Base-by-base conservation (phyloP, 2,113 vertebrate species). In the Erinaceus europaeus region DNA sequence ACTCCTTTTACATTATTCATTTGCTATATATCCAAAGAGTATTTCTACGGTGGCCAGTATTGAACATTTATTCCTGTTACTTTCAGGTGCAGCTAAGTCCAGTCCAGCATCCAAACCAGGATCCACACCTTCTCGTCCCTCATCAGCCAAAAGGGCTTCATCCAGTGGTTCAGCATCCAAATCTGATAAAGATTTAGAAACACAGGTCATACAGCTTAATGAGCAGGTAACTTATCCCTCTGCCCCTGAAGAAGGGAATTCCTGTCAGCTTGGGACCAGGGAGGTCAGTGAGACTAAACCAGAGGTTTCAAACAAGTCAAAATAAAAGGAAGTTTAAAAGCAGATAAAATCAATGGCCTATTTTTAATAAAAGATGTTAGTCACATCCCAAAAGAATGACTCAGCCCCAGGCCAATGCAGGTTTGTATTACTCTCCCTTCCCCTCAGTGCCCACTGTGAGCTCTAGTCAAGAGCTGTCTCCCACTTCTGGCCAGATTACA, bases 151-250 rank as follows among this genome's bases (percentile, higher is more conserved):
- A 98, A 98, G 97, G 97, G 97, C 98, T 93, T 98, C 98, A 4
- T 96, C 97, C 36, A 95, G 96, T 76, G 91, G 96, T 90, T 91
- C 98, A 2, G 97, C 98, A 88, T 98, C 98, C 92, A 99, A 98
- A 96, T 98, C 98, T 91, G 99, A 99, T 97, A 99, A 98, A 97
- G 99, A 99, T 95, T 98, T 99, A 97, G 99, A 99, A 97, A 98
- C 98, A 84, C 99, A 99, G 97, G 98, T 99, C 96, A 97, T 98
- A 95, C 98, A 99, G 94, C 98, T 99, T 90, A 99, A 98, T 1
- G 99, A 99, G 90, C 98, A 99, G 98, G 99, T 99, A 97, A 95
- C 65, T 61, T 57, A 42, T 75, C 15, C 69, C 59, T n/a, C 72
- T 44, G 46, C 69, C n/a, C 0, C 46, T 62, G 83, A 36, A 17